A percentile compares a stretch with the other conserved stretches of the same genome.
phyloP scores from a whole-genome alignment of 37 sponge, comb jelly and placozoan genomes.

The Petrosia ficiformis region DNA sequence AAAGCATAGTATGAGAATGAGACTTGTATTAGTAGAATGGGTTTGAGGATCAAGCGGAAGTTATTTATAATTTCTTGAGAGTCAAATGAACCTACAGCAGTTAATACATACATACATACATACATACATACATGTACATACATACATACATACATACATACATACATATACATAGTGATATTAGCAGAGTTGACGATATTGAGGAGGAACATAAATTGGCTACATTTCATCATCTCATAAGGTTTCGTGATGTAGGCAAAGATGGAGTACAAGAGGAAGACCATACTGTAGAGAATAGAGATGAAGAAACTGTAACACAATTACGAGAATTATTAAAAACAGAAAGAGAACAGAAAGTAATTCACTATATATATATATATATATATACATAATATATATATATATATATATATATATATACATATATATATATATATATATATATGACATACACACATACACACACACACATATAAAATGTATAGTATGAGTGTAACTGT shows the following conservation, averaged over 20 bases:
- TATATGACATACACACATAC: too few relatives aligned
- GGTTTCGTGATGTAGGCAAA: not conserved
- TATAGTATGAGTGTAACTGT: too few relatives aligned
- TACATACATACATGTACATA: not conserved
- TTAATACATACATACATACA: not conserved
- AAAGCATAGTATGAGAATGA: too few relatives aligned
- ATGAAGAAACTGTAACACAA: slow-evolving; percentile 6
- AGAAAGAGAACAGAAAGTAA: slow-evolving; percentile 78
- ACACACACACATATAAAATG: too few relatives aligned
- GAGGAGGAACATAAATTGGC: not conserved
- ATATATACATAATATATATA: too few relatives aligned
- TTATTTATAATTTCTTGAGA: too few relatives aligned
- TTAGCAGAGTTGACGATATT: not conserved
- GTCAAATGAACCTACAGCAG: too few relatives aligned
- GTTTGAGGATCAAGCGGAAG: too few relatives aligned
- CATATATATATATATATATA: too few relatives aligned
- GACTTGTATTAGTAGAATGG: too few relatives aligned
- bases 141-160: not conserved
- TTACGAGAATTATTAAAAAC: slow-evolving; percentile 54
- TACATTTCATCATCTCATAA: too few relatives aligned
- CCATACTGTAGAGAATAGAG: slow-evolving; percentile 8
- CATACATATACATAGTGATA: not conserved
- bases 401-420: not conserved
- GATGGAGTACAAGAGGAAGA: not conserved
- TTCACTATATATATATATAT: not conserved